These are phyloP conservation scores for Cerastis rubricosa DNA, from an alignment of 2,888 invertebrate species.

Conservation along the genomic window DNA sequence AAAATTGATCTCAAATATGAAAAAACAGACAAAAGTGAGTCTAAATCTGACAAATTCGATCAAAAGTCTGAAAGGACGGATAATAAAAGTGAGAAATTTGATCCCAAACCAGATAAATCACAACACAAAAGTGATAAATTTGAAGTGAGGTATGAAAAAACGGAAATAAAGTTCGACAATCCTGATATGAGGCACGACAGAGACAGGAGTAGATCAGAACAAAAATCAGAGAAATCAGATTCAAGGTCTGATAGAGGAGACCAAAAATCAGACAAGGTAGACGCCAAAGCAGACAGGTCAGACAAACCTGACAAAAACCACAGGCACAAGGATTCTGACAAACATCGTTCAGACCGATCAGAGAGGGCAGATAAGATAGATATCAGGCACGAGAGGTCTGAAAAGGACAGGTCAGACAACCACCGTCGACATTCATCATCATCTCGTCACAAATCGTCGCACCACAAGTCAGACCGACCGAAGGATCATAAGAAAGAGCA, in stretches of 20 bases:
- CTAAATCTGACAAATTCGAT: conserved; percentile 56
- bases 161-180: conserved; percentile 65
- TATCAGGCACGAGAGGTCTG: conserved; percentile 52
- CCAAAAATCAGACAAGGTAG: conserved; percentile 59
- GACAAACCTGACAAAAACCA: conserved; percentile 75
- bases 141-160: conserved; percentile 59
- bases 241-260: conserved; percentile 51
- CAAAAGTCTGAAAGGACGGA: conserved; percentile 57
- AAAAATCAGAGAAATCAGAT: conserved; percentile 63
- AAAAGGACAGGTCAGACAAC: conserved; percentile 76
- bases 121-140: conserved; percentile 52
- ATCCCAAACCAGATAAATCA: conserved; percentile 50
- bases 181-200: conserved; percentile 60
- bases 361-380: conserved; percentile 71
- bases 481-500: conserved; percentile 81
- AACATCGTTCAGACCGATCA: conserved; percentile 62
- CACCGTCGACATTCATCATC: conserved; percentile 84
- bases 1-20: conserved; percentile 64
- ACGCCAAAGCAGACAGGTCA: conserved; percentile 65
- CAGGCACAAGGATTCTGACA: conserved; percentile 76
- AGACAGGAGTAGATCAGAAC: conserved; percentile 58
- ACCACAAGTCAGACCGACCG: conserved; percentile 75
- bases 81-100: conserved; percentile 50
- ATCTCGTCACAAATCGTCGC: conserved; percentile 81
- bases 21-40: conserved; percentile 63